Evolutionary conservation across 2,113 vertebrate species (phyloP).

Genomic region (Eleginops maclovinus): DNA sequence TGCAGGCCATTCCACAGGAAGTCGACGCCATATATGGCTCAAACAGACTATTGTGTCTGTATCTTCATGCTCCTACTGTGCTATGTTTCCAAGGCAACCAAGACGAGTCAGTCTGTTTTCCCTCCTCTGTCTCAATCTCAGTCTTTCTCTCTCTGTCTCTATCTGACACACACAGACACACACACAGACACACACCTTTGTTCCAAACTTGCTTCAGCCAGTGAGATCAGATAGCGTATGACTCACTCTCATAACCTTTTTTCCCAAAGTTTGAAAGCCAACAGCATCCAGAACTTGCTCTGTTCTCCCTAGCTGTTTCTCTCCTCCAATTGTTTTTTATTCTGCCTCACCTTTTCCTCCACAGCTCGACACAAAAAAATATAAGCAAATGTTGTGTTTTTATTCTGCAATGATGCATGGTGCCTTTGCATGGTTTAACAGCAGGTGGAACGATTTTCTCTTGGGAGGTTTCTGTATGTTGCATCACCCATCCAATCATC

Average conservation of each 20-base stretch:
- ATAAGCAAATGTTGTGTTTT: neutral
- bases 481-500: conserved; percentile 58
- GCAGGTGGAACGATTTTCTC: conserved; percentile 24
- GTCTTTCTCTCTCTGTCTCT: conserved; percentile 26
- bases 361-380: neutral
- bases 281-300: conserved; percentile 53
- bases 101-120: conserved; percentile 49
- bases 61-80: conserved; percentile 64
- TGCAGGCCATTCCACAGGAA: conserved; percentile 70
- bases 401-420: neutral
- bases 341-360: conserved; percentile 9
- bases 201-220: conserved; percentile 39
- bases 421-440: conserved; percentile 11
- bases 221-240: conserved; percentile 62
- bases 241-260: conserved; percentile 77
- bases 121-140: conserved; percentile 6
- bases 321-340: neutral
- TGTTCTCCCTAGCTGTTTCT: conserved; percentile 12
- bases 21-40: conserved; percentile 70
- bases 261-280: conserved; percentile 53
- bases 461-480: conserved; percentile 54
- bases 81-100: conserved; percentile 71
- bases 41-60: conserved; percentile 71
- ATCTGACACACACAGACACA: conserved; percentile 16
- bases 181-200: conserved; percentile 51